Percentiles rank a stretch among this genome's conserved stretches.
Evolutionary conservation across 1,140 invertebrate genomes (phyloP).

Genomic region (Saccostrea echinata): DNA sequence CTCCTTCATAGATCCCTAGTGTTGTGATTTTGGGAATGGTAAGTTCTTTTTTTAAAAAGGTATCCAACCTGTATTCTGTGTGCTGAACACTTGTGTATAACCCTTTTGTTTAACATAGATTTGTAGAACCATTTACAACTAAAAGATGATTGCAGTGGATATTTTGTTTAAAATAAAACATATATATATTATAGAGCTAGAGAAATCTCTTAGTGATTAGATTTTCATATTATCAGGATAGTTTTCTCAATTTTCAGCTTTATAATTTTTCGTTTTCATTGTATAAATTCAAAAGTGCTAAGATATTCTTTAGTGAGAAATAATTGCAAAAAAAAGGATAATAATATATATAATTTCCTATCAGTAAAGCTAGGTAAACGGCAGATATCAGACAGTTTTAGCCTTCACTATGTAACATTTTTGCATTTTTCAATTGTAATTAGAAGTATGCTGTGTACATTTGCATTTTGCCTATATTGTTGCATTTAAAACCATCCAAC

Average conservation of each 20-base stretch:
- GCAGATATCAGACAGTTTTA: too few relatives aligned
- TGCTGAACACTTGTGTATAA: background rate
- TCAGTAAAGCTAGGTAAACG: too few relatives aligned
- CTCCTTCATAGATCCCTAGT: slow-evolving; percentile 32
- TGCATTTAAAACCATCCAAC: too few relatives aligned
- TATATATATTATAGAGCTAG: background rate
- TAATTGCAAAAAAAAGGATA: background rate
- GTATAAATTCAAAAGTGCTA: background rate
- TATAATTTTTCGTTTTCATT: background rate
- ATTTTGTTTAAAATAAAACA: background rate
- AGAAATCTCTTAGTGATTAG: background rate
- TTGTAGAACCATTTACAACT: background rate
- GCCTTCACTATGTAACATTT: too few relatives aligned
- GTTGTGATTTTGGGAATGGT: slow-evolving; percentile 41
- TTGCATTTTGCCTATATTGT: too few relatives aligned
- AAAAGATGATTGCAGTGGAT: background rate
- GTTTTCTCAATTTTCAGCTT: background rate
- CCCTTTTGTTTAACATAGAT: slow-evolving; percentile 6
- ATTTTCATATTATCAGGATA: background rate
- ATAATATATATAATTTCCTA: too few relatives aligned
- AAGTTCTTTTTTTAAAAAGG: background rate
- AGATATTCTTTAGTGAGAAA: background rate
- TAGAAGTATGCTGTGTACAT: too few relatives aligned
- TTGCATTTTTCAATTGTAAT: too few relatives aligned
- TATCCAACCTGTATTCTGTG: slow-evolving; percentile 33